A percentile compares a stretch with the other conserved stretches of the same genome.
These are phyloP conservation scores for Paguma larvata DNA, from an alignment of 2,797 vertebrate genomes.

Conservation along the genomic window DNA sequence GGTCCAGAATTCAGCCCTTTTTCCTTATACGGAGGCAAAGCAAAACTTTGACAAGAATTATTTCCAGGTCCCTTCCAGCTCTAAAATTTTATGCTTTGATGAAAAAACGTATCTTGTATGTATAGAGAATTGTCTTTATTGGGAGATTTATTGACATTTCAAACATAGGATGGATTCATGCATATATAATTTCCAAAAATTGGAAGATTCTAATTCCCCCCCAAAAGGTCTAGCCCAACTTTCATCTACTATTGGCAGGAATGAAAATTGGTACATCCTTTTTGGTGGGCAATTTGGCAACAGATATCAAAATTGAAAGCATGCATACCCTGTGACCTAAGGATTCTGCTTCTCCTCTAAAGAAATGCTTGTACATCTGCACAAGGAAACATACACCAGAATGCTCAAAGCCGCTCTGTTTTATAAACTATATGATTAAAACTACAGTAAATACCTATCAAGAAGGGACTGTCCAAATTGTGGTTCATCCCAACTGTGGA, in stretches of 20 bases:
- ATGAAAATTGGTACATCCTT: conserved; percentile 3
- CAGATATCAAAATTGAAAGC: not conserved
- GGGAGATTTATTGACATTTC: conserved; percentile 57
- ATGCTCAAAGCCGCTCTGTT: not conserved
- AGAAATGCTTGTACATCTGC: conserved; percentile 40
- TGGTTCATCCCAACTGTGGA: not conserved
- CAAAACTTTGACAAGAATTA: not conserved
- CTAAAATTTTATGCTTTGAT: conserved; percentile 57
- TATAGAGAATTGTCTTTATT: conserved; percentile 51
- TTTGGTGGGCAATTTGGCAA: conserved; percentile 25
- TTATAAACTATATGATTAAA: conserved; percentile 30
- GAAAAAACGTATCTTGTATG: conserved; percentile 6
- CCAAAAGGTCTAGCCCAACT: not conserved
- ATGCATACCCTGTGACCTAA: not conserved
- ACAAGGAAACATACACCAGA: conserved; percentile 45
- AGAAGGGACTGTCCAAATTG: not conserved
- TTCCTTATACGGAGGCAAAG: conserved; percentile 24
- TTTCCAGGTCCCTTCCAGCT: conserved; percentile 32
- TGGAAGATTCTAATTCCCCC: conserved; percentile 20
- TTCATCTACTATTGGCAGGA: conserved; percentile 43
- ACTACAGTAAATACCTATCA: conserved; percentile 15
- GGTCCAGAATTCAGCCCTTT: conserved; percentile 57
- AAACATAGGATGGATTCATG: conserved; percentile 49
- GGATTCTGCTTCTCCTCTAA: conserved; percentile 24
- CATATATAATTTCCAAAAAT: conserved; percentile 49